Conservation (phyloP, 2,888 invertebrate genomes). For the Drosophila peninsularis region DNA sequence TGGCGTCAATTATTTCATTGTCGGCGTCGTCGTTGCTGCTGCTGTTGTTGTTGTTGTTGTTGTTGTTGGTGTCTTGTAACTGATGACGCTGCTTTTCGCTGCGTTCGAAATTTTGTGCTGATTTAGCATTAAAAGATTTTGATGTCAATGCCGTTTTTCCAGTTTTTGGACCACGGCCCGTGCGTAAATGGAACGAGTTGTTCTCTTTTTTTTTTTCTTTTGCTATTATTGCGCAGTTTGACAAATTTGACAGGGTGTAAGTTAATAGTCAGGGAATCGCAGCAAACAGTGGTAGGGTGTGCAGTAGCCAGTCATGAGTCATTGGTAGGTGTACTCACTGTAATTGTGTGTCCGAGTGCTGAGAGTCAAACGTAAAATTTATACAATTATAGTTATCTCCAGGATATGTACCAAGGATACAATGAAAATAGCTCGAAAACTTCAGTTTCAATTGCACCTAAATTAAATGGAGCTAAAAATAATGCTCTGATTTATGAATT, state of each 20-base stretch:
- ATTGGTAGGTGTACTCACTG: conserved; percentile 2
- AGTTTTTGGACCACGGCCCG: conserved; percentile 22
- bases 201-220: conserved; percentile 20
- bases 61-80: conserved; percentile 58
- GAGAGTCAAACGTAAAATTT: too few species aligned
- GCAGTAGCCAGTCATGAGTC: conserved; percentile 19
- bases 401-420: too few species aligned
- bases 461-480: not conserved
- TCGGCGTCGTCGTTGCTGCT: conserved; percentile 40
- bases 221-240: conserved; percentile 67
- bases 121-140: conserved; percentile 70
- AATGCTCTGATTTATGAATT: too few species aligned
- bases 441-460: not conserved
- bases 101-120: conserved; percentile 74
- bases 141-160: conserved; percentile 53
- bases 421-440: too few species aligned
- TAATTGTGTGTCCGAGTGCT: not conserved
- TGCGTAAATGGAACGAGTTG: not conserved
- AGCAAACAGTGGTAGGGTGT: conserved; percentile 11
- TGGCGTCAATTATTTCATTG: conserved; percentile 83
- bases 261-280: conserved; percentile 36
- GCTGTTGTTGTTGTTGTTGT: conserved; percentile 32
- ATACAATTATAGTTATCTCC: not conserved
- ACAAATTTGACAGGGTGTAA: conserved; percentile 74
- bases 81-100: conserved; percentile 79